These are phyloP conservation scores for Centropus unirufus DNA, from an alignment of 2,113 vertebrate genomes.

Conservation along the genomic window DNA sequence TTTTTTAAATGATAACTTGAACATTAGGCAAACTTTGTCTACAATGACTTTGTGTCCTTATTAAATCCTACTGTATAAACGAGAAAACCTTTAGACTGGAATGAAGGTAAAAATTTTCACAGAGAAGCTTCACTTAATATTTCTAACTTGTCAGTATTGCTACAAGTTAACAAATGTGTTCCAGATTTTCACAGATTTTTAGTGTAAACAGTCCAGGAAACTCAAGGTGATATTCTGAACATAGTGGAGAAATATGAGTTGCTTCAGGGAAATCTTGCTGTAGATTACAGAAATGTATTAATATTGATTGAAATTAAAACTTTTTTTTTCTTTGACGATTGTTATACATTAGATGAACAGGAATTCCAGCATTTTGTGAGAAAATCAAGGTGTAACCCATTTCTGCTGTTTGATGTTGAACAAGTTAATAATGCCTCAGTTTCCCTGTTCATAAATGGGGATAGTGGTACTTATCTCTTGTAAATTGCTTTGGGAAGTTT, in stretches of 20 bases:
- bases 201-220: not conserved
- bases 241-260: not conserved
- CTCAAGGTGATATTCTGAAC: not conserved
- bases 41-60: not conserved
- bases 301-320: not conserved
- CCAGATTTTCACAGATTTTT: not conserved
- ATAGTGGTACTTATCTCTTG: slow-evolving; percentile 32
- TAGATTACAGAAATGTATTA: not conserved
- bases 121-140: not conserved
- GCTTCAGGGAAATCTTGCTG: not conserved
- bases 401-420: not conserved
- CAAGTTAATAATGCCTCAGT: slow-evolving; percentile 27
- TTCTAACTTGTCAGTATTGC: not conserved
- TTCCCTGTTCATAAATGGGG: not conserved
- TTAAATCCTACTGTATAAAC: not conserved
- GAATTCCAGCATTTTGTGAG: not conserved
- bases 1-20: not conserved
- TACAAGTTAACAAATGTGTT: not conserved
- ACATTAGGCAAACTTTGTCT: not conserved
- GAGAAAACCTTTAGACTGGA: not conserved
- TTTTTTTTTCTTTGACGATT: not conserved
- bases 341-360: not conserved
- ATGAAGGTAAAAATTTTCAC: not conserved
- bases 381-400: not conserved
- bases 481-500: slow-evolving; percentile 62